Evolutionary conservation across 2,113 vertebrate species (phyloP).

Genomic region (Chelonoidis abingdonii): DNA sequence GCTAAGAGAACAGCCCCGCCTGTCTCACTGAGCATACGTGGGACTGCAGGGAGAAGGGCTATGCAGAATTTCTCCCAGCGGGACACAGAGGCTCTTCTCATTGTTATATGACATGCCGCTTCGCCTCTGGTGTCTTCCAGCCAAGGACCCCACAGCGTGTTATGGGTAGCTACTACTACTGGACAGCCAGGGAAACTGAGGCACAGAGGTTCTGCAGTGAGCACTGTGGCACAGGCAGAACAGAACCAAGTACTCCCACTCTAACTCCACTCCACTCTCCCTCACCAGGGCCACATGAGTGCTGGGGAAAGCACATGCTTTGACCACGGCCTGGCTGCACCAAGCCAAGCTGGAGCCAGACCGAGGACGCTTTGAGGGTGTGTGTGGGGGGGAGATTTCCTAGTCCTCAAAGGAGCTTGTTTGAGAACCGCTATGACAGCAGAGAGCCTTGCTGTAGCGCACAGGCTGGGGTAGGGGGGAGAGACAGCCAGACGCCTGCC

Average conservation of each 20-base stretch:
- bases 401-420: too few relatives aligned
- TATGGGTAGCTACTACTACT: neutral
- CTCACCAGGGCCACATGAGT: neutral
- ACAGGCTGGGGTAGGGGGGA: too few relatives aligned
- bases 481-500: too few relatives aligned
- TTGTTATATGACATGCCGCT: neutral
- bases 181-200: neutral
- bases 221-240: neutral
- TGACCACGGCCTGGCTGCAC: neutral
- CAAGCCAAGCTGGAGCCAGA: neutral
- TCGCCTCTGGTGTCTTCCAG: neutral
- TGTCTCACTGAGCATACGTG: too few relatives aligned
- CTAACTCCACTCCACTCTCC: neutral
- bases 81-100: neutral
- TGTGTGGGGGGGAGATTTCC: neutral
- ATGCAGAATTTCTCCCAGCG: too few relatives aligned
- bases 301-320: rapidly evolving
- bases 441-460: neutral
- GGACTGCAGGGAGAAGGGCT: too few relatives aligned
- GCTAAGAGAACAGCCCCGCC: too few relatives aligned
- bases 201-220: neutral
- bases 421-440: neutral
- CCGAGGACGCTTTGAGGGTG: neutral
- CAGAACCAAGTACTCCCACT: neutral
- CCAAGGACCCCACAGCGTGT: neutral